A percentile compares a stretch with the other conserved stretches of the same genome.
These are phyloP conservation scores for Fulica atra DNA, from an alignment of 2,113 vertebrate species.

Conservation along the genomic window DNA sequence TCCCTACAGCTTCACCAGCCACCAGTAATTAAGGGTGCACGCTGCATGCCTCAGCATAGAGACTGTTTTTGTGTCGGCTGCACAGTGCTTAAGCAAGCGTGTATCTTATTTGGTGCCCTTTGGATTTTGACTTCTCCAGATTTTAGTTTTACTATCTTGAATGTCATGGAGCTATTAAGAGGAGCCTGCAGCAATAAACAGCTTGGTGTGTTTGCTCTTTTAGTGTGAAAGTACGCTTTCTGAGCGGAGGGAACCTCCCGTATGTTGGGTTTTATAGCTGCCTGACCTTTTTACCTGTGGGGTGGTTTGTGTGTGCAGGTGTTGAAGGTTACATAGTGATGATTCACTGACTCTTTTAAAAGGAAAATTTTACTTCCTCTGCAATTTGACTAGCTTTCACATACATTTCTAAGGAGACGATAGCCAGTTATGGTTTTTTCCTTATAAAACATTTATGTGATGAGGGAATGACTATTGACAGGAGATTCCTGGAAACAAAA, in stretches of 20 bases:
- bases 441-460: background rate
- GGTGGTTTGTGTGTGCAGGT: background rate
- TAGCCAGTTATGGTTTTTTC: background rate
- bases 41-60: background rate
- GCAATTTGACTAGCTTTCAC: background rate
- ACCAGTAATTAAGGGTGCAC: background rate
- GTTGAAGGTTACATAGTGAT: background rate
- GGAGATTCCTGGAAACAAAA: background rate
- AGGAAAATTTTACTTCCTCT: background rate
- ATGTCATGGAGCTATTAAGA: background rate
- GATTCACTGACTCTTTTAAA: background rate
- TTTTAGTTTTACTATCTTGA: background rate
- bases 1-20: background rate
- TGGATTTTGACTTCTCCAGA: slow-evolving; percentile 17
- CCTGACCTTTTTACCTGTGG: background rate
- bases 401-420: background rate
- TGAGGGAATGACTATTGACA: background rate
- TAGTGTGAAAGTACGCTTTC: background rate
- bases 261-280: background rate
- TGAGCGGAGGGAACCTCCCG: background rate
- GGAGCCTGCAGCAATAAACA: background rate
- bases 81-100: background rate
- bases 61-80: background rate
- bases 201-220: background rate
- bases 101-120: background rate